Evolutionary conservation across 2,888 invertebrate species (phyloP).

Genomic region (Tromatobia lineatoria): DNA sequence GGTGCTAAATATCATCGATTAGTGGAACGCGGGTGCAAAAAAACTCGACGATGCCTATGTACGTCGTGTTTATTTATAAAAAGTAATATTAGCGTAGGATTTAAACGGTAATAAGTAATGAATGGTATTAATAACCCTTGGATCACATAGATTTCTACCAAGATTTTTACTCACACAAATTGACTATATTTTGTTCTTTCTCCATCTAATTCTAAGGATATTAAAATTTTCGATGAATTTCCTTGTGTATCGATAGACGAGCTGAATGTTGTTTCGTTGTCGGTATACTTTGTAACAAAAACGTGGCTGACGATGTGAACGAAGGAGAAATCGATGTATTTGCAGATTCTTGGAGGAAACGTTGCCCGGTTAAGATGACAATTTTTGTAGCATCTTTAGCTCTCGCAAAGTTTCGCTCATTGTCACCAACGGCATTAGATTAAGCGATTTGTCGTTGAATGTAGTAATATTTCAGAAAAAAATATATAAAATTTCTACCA

Average conservation of each 20-base stretch:
- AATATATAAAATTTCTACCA: conserved; percentile 59
- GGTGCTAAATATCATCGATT: conserved; percentile 7
- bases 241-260: conserved; percentile 1
- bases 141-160: conserved; percentile 64
- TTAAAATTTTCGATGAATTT: conserved; percentile 10
- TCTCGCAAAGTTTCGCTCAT: conserved; percentile 17
- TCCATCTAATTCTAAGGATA: conserved; percentile 31
- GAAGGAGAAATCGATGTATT: not conserved
- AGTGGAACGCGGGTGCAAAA: not conserved
- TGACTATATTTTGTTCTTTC: conserved; percentile 31
- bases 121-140: conserved; percentile 34
- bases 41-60: conserved; percentile 26
- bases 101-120: conserved; percentile 32
- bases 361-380: not conserved
- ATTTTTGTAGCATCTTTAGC: not conserved
- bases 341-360: not conserved
- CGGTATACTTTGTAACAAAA: not conserved
- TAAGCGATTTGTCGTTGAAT: conserved; percentile 44
- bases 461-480: conserved; percentile 42
- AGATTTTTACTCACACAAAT: conserved; percentile 57
- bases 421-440: conserved; percentile 33
- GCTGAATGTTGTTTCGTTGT: not conserved
- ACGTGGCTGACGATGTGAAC: not conserved
- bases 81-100: conserved; percentile 34
- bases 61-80: conserved; percentile 49